A percentile compares a stretch with the other conserved stretches of the same genome.
These are phyloP conservation scores for Thaumetopoea pityocampa DNA, from an alignment of 1,140 invertebrate genomes.

Conservation along the genomic window DNA sequence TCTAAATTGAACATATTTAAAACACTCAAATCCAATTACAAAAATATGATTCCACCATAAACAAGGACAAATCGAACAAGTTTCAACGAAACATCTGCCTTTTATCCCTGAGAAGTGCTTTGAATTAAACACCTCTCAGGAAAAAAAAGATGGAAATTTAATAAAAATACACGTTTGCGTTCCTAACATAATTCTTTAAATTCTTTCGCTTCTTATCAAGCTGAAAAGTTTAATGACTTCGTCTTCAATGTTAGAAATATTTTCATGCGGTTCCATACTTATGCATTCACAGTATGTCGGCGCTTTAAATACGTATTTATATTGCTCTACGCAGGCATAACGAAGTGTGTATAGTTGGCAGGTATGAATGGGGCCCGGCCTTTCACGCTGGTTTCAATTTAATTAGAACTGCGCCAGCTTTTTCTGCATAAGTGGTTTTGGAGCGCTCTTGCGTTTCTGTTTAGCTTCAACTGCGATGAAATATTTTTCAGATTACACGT, in stretches of 20 bases:
- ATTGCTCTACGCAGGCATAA: constrained; percentile 14
- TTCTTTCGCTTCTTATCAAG: constrained; percentile 6
- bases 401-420: constrained; percentile 53
- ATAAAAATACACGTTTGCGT: constrained; percentile 13
- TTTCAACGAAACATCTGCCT: constrained; percentile 7
- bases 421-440: constrained; percentile 52
- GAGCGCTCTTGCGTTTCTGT: constrained; percentile 37
- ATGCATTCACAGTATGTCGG: constrained; percentile 11
- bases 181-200: constrained; percentile 11
- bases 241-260: constrained; percentile 5
- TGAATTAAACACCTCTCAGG: constrained; percentile 8
- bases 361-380: constrained; percentile 40
- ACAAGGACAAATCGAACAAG: constrained; percentile 6
- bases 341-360: constrained; percentile 19
- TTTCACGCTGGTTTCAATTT: constrained; percentile 55
- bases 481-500: constrained; percentile 18
- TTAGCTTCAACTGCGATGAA: constrained; percentile 23
- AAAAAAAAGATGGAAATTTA: constrained; percentile 9
- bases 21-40: no score
- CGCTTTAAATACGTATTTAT: constrained; percentile 14
- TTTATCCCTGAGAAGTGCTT: constrained; percentile 7
- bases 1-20: no score
- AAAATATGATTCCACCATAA: constrained; percentile 3
- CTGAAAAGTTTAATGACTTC: constrained; percentile 16
- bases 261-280: constrained; percentile 5